phyloP scores from a whole-genome alignment of 2,113 vertebrate genomes.

The Cinclus mexicanus region DNA sequence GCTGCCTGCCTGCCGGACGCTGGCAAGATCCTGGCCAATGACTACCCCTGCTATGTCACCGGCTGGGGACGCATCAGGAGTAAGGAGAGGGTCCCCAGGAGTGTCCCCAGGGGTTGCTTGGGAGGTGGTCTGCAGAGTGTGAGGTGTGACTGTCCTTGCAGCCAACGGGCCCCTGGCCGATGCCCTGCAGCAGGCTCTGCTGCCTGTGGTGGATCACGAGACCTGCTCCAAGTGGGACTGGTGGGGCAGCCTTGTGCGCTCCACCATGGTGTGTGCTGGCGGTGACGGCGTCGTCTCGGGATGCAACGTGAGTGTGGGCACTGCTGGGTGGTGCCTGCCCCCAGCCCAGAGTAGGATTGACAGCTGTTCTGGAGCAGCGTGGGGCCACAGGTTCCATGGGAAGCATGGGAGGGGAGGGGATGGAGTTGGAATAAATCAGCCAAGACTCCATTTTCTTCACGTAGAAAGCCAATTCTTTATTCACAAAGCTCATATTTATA shows the following conservation, averaged over 20 bases:
- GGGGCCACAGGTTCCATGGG: neutral
- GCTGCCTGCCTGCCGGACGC: no score
- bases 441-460: neutral
- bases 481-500: neutral
- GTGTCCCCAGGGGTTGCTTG: no score
- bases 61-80: no score
- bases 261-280: constrained; percentile 86
- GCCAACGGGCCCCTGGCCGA: constrained; percentile 84
- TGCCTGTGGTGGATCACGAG: constrained; percentile 77
- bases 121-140: no score
- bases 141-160: constrained; percentile 21
- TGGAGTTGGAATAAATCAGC: neutral
- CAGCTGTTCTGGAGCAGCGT: neutral
- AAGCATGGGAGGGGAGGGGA: no score
- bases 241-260: constrained; percentile 81
- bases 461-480: neutral
- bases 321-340: fast-evolving
- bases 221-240: constrained; percentile 78
- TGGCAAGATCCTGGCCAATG: no score
- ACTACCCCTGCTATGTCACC: no score
- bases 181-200: constrained; percentile 85
- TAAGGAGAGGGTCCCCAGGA: no score
- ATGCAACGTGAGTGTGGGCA: constrained; percentile 83
- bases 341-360: neutral
- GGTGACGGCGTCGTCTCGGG: constrained; percentile 82